Evolutionary conservation across 2,888 invertebrate species (phyloP).

Genomic region (Dicranocentrus wangi): DNA sequence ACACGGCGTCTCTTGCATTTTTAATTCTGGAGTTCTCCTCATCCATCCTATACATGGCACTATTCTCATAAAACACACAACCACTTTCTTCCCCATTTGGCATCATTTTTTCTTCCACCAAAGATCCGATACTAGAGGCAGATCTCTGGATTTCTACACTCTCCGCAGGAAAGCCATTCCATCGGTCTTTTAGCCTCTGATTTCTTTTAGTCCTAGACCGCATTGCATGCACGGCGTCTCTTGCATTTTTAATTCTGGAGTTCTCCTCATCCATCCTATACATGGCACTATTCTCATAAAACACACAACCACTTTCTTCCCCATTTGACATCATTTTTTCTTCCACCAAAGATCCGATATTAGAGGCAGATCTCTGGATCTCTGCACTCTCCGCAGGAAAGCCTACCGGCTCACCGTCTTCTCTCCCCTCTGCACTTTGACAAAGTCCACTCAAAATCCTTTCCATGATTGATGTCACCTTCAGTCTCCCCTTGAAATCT

Average conservation of each 20-base stretch:
- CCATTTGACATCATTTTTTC: background rate
- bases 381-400: background rate
- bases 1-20: too few species aligned
- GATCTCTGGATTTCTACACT: too few species aligned
- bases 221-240: too few species aligned
- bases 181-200: background rate
- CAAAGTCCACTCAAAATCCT: background rate
- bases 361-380: too few species aligned
- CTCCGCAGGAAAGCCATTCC: background rate
- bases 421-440: background rate
- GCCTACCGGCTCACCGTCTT: background rate
- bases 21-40: too few species aligned
- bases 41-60: too few species aligned
- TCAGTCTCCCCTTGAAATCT: background rate
- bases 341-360: background rate
- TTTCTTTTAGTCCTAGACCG: constrained; percentile 4
- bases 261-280: too few species aligned
- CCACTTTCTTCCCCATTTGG: background rate
- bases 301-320: background rate
- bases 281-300: background rate
- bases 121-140: too few species aligned
- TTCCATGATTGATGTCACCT: background rate
- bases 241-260: too few species aligned
- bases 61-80: background rate
- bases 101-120: background rate